Evolutionary conservation across 2,888 invertebrate genomes (phyloP), one percentile per base, ranked within the genome.

Genomic region (Operophtera brumata): DNA sequence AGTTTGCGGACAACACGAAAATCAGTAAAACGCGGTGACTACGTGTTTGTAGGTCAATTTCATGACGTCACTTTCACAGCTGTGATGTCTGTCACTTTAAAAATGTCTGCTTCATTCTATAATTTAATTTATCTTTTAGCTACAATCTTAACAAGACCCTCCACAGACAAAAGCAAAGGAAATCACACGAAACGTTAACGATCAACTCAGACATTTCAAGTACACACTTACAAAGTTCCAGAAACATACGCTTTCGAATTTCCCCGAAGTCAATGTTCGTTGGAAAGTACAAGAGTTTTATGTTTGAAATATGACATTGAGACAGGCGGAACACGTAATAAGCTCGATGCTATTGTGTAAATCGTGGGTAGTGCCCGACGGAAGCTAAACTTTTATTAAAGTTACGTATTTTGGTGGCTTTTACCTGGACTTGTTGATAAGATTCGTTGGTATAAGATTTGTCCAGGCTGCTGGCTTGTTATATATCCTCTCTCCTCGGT

Each of bases 301-400:
- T 45, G 61, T 59, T 20, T 64, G 54, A 57, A 66, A 64, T 59
- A 65, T 69, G 68, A 67, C 69, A 66, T 65, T 45, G 20, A 43
- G 66, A 66, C 66, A 66, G 65, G 47, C 61, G 60, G 53, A 69
- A 73, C 72, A 70, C 61, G 71, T 75, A 72, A 73, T 77, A 76
- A 76, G 74, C 72, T 71, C 64, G 68, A 72, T 67, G 70, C 69
- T 71, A 77, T 79, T 81, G 80, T 80, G 73, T 71, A 73, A 74
- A 71, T 71, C 59, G 70, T 52, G 66, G 70, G 68, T 70, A 66
- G 61, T 54, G 57, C 47, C 58, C 54, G 47, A 47, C 59, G 65
- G 64, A 45, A 48, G 47, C 44, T 41, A 41, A 48, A 41, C 39
- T 53, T 61, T 55, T 53, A 45, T n/a, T 44, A 32, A 46, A 49